Conservation (phyloP, 2,797 vertebrate species). For the Lagorchestes hirsutus region DNA sequence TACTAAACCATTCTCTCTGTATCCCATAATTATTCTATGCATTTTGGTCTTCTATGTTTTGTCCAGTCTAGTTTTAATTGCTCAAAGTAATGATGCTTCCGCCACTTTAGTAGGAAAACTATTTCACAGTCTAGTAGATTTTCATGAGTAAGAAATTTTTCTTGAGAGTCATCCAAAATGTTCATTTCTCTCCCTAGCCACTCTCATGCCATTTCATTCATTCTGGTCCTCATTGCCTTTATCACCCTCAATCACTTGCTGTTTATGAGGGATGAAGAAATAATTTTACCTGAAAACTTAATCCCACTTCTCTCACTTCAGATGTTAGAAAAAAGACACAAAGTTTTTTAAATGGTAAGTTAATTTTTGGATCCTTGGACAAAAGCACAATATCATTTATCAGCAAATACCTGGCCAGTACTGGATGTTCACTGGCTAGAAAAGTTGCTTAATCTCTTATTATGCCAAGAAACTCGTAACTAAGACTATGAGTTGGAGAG, state of each 20-base stretch:
- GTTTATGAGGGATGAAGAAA: not conserved
- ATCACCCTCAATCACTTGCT: not conserved
- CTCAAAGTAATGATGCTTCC: slow-evolving; percentile 81
- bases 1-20: not conserved
- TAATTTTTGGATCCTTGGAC: not conserved
- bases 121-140: slow-evolving; percentile 79
- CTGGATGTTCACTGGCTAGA: not conserved
- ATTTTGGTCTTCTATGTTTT: slow-evolving; percentile 41
- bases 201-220: not conserved
- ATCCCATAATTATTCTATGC: not conserved
- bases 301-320: not conserved
- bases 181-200: not conserved
- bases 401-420: not conserved
- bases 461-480: not conserved
- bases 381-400: not conserved
- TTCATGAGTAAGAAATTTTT: slow-evolving; percentile 75
- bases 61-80: slow-evolving; percentile 82
- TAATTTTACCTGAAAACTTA: not conserved
- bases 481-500: not conserved
- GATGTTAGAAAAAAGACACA: not conserved
- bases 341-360: not conserved
- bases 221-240: not conserved
- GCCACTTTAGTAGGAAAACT: slow-evolving; percentile 79
- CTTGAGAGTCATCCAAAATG: slow-evolving; percentile 56
- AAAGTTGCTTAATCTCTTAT: not conserved